Conservation (phyloP, 2,888 invertebrate species). For the Sisyra terminalis region DNA sequence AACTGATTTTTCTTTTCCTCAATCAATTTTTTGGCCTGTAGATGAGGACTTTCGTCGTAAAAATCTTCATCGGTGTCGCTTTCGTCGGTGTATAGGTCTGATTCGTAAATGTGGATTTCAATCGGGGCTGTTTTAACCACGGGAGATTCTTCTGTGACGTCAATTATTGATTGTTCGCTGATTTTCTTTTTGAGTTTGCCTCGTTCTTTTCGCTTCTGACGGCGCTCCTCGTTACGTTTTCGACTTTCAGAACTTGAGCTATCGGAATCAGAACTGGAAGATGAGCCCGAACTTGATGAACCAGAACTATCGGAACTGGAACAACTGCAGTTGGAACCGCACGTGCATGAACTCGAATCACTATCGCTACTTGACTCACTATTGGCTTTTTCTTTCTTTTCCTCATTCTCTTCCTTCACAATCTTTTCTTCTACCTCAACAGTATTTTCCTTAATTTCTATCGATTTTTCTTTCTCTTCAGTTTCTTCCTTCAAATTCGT, state of each 20-base stretch:
- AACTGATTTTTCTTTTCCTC: conserved; percentile 60
- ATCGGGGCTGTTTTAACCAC: conserved; percentile 37
- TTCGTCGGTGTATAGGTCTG: conserved; percentile 71
- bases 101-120: conserved; percentile 54
- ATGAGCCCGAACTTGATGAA: conserved; percentile 39
- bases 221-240: conserved; percentile 32
- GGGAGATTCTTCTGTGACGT: conserved; percentile 29
- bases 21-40: conserved; percentile 50
- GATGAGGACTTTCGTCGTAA: conserved; percentile 69
- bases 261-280: conserved; percentile 21
- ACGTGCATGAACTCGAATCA: conserved; percentile 59
- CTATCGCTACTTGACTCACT: conserved; percentile 64
- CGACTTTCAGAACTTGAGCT: conserved; percentile 42
- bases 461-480: conserved; percentile 22
- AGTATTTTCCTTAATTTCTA: conserved; percentile 20
- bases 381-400: background rate
- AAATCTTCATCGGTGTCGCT: conserved; percentile 79
- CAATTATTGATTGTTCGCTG: conserved; percentile 27
- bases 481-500: conserved; percentile 15
- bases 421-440: conserved; percentile 29
- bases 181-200: conserved; percentile 31
- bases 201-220: conserved; percentile 26
- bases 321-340: conserved; percentile 72
- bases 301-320: conserved; percentile 54
- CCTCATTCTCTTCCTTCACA: conserved; percentile 20